Evolutionary conservation across 2,113 vertebrate genomes (phyloP).

Genomic region (Murina feae): DNA sequence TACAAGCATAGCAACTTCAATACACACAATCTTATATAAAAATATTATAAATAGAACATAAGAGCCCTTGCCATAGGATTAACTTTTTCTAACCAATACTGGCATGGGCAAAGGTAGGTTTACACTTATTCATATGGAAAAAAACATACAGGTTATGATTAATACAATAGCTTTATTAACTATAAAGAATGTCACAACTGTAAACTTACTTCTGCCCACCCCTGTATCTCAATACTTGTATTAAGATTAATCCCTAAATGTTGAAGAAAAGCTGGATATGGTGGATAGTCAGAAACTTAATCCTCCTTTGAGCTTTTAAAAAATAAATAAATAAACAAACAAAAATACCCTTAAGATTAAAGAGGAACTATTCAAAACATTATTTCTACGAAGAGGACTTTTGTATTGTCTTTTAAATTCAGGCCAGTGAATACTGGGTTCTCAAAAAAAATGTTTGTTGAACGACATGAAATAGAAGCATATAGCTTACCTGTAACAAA

Average conservation of each 20-base stretch:
- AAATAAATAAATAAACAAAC: too few relatives aligned
- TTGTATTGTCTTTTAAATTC: not conserved
- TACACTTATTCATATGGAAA: not conserved
- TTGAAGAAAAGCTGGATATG: not conserved
- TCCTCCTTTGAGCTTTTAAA: not conserved
- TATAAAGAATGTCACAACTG: not conserved
- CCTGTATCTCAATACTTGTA: not conserved
- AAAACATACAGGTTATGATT: not conserved
- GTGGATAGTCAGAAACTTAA: not conserved
- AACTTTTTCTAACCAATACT: not conserved
- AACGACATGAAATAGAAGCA: not conserved
- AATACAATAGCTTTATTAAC: not conserved
- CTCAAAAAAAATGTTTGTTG: constrained; percentile 1
- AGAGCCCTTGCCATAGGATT: not conserved
- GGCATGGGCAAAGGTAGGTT: not conserved
- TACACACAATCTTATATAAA: not conserved
- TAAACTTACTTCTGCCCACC: not conserved
- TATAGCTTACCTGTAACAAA: not conserved
- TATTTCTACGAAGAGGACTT: not conserved
- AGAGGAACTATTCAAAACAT: not conserved
- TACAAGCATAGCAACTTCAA: not conserved
- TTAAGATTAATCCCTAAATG: not conserved
- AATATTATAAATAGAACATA: not conserved
- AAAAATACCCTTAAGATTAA: not conserved
- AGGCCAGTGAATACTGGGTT: not conserved